phyloP scores from a whole-genome alignment of 2,797 vertebrate species.

The Enteromius unitaeniatus region DNA sequence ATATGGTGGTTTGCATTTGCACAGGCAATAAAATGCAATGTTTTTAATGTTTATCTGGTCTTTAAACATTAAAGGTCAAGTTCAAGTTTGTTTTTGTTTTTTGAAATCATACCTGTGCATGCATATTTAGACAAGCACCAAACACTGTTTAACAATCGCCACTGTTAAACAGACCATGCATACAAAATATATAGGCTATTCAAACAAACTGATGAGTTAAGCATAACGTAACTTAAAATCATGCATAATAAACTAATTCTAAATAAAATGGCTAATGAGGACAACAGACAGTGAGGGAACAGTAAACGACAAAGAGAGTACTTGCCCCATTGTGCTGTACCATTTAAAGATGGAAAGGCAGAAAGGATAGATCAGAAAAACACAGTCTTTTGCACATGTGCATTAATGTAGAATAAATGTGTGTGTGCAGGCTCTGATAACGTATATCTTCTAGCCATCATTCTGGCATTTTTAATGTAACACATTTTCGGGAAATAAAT shows the following conservation, averaged over 20 bases:
- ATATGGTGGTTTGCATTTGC: neutral
- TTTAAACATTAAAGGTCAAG: neutral
- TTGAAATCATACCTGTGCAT: neutral
- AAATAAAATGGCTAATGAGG: neutral
- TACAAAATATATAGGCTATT: neutral
- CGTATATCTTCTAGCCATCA: neutral
- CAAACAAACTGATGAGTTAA: neutral
- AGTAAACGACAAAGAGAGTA: constrained; percentile 4
- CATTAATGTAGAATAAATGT: neutral
- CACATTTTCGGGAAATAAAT: neutral
- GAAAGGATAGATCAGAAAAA: constrained; percentile 13
- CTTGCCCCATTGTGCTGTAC: constrained; percentile 46
- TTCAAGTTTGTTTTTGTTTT: neutral
- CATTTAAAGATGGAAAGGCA: constrained; percentile 25
- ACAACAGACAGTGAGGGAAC: neutral
- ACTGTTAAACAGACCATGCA: neutral
- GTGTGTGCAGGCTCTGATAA: neutral
- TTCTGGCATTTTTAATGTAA: neutral
- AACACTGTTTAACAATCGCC: neutral
- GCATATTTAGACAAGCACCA: constrained; percentile 18
- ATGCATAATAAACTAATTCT: neutral
- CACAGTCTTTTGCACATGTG: neutral
- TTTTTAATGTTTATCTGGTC: neutral
- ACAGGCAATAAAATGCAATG: neutral
- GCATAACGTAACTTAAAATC: neutral